These are phyloP conservation scores for Anthrax anthrax DNA, from an alignment of 2,888 invertebrate genomes.

Conservation along the genomic window DNA sequence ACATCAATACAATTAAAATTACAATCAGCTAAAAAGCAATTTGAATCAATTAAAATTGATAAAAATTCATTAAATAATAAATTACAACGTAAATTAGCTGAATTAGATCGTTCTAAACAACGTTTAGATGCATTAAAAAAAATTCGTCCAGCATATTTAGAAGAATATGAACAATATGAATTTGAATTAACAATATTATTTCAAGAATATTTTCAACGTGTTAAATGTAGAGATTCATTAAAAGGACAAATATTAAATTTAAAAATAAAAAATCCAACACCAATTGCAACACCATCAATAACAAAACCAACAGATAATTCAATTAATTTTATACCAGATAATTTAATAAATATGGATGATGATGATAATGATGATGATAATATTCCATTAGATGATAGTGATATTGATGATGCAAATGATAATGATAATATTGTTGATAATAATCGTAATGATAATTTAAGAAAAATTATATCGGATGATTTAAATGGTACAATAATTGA, in stretches of 20 bases:
- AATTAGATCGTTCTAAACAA: conserved; percentile 85
- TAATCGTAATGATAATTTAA: conserved; percentile 12
- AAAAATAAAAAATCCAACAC: conserved; percentile 22
- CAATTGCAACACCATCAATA: conserved; percentile 23
- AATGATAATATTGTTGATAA: conserved; percentile 15
- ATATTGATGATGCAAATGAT: neutral
- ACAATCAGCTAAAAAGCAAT: conserved; percentile 55
- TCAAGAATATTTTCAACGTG: conserved; percentile 73
- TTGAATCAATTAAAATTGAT: conserved; percentile 75
- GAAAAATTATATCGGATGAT: neutral
- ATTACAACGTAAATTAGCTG: conserved; percentile 77
- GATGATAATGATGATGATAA: conserved; percentile 18
- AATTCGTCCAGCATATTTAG: conserved; percentile 92
- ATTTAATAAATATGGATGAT: conserved; percentile 7
- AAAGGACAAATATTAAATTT: conserved; percentile 64
- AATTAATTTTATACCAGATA: conserved; percentile 29
- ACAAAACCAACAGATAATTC: conserved; percentile 28
- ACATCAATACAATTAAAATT: conserved; percentile 54
- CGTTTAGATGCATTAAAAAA: conserved; percentile 84
- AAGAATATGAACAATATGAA: conserved; percentile 85
- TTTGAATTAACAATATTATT: conserved; percentile 70
- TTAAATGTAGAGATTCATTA: conserved; percentile 76
- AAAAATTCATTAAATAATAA: conserved; percentile 82
- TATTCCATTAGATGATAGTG: neutral
- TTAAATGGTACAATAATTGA: neutral